These are phyloP conservation scores for Caenorhabditis sp. DNA, from an alignment of 2,888 invertebrate species.

Conservation along the genomic window DNA sequence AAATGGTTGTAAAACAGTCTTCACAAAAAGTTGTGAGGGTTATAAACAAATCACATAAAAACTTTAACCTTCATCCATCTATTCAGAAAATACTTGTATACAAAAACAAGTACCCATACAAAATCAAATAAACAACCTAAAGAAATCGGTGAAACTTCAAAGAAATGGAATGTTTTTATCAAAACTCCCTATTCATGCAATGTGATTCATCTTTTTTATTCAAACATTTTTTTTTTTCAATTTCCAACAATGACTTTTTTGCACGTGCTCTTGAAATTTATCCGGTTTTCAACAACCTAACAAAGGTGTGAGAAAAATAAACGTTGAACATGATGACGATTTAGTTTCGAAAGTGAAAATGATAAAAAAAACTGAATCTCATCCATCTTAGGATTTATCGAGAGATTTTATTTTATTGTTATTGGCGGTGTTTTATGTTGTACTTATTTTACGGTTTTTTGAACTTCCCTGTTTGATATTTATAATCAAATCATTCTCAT, in stretches of 20 bases:
- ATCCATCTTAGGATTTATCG: not conserved
- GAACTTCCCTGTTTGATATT: too few species aligned
- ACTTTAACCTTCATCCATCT: too few species aligned
- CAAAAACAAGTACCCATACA: not conserved
- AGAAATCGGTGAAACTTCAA: not conserved
- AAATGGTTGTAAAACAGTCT: too few species aligned
- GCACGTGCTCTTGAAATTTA: not conserved
- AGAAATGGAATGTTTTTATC: not conserved
- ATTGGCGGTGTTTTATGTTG: not conserved
- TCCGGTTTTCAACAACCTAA: not conserved
- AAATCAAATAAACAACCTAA: not conserved
- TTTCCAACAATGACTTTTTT: not conserved
- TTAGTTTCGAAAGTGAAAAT: not conserved
- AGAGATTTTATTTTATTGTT: not conserved
- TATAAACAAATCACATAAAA: too few species aligned
- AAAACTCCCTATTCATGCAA: not conserved
- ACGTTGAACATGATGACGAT: not conserved
- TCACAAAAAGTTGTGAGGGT: too few species aligned
- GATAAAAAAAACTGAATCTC: not conserved
- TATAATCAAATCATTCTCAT: too few species aligned
- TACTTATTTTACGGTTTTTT: not conserved
- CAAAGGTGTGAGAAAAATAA: not conserved
- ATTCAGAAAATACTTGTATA: too few species aligned
- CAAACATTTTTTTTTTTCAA: not conserved
- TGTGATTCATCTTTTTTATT: not conserved